Evolutionary conservation across 2,113 vertebrate species (phyloP).

Genomic region (Cinclus cinclus): DNA sequence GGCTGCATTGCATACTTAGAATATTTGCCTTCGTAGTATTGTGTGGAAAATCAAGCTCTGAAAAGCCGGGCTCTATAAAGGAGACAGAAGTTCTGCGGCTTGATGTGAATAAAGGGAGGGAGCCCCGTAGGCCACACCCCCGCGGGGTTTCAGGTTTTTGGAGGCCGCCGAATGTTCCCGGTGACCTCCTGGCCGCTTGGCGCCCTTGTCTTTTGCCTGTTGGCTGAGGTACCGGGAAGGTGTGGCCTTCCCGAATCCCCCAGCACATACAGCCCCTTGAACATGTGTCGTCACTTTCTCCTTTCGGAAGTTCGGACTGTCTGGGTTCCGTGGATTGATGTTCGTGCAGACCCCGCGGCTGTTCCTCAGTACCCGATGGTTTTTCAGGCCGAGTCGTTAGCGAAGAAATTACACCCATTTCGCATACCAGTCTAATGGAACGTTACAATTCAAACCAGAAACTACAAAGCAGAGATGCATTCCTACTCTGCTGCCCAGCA

Average conservation of each 20-base stretch:
- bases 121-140: rapidly evolving
- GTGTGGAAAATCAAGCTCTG: background rate
- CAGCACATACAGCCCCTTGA: background rate
- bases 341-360: background rate
- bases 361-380: rapidly evolving
- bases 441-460: rapidly evolving
- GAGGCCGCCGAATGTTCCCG: rapidly evolving
- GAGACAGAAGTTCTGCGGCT: background rate
- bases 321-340: background rate
- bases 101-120: background rate
- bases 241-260: too few species aligned
- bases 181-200: rapidly evolving
- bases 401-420: background rate
- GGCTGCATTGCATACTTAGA: rapidly evolving
- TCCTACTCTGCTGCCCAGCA: background rate
- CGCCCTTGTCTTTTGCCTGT: background rate
- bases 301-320: background rate
- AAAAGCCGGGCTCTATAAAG: background rate
- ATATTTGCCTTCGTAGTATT: rapidly evolving
- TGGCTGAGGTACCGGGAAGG: background rate
- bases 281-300: rapidly evolving
- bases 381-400: rapidly evolving
- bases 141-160: rapidly evolving
- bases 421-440: rapidly evolving
- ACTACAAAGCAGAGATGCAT: background rate